Percentiles rank a stretch among this genome's conserved stretches.
phyloP scores from a whole-genome alignment of 2,113 vertebrate species.

The Accipiter virgatus region DNA sequence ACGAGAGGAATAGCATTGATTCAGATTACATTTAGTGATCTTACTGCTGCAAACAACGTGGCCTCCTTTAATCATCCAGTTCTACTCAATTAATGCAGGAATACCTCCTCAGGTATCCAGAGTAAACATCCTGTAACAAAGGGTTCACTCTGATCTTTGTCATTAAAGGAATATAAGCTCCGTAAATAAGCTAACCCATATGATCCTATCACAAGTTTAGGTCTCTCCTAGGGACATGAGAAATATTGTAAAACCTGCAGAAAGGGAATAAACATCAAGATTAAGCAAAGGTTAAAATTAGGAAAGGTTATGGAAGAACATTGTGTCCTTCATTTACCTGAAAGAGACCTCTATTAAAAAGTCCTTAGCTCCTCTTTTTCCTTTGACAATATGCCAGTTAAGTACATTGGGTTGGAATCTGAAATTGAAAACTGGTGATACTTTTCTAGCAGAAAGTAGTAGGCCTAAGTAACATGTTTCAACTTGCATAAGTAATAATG shows the following conservation, averaged over 20 bases:
- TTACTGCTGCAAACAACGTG: not conserved
- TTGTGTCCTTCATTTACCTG: not conserved
- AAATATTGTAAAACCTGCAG: not conserved
- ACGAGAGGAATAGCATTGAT: not conserved
- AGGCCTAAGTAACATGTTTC: not conserved
- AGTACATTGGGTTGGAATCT: not conserved
- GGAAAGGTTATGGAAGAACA: not conserved
- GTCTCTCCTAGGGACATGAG: not conserved
- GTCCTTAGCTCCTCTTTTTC: not conserved
- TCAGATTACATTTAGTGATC: not conserved
- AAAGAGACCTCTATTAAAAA: not conserved
- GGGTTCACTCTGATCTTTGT: not conserved
- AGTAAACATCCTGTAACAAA: not conserved
- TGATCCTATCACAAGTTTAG: not conserved
- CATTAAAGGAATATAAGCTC: not conserved
- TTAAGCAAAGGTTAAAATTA: not conserved
- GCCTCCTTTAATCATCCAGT: not conserved
- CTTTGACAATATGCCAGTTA: not conserved
- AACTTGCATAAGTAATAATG: rapidly evolving
- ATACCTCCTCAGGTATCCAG: not conserved
- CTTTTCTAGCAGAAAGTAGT: not conserved
- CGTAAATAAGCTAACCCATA: not conserved
- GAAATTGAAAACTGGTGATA: slow-evolving; percentile 19
- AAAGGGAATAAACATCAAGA: not conserved
- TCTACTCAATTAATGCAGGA: not conserved